Conservation (phyloP, 2,888 invertebrate species). For the Oscheius sp. region DNA sequence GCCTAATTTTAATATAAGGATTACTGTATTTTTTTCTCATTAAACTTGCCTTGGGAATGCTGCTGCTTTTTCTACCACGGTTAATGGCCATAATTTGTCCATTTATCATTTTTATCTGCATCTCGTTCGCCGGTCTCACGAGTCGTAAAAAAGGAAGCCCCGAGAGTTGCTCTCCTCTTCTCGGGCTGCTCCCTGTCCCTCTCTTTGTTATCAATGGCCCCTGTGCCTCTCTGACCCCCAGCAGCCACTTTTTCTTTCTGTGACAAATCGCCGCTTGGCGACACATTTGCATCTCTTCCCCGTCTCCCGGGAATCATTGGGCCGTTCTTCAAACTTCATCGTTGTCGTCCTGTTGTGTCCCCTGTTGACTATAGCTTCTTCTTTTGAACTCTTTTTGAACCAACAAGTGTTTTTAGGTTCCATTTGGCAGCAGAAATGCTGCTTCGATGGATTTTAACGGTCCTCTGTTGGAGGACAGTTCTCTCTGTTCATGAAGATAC, state of each 20-base stretch:
- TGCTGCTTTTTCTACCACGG: no score
- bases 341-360: background rate
- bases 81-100: no score
- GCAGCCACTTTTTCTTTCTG: constrained; percentile 24
- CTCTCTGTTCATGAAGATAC: constrained; percentile 17
- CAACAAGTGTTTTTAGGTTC: background rate
- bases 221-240: background rate
- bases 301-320: constrained; percentile 4
- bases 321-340: constrained; percentile 11
- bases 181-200: background rate
- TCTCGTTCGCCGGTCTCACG: background rate
- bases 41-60: no score
- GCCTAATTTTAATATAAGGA: no score
- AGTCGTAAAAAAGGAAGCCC: no score
- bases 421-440: constrained; percentile 15
- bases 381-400: background rate
- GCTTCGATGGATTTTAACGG: background rate
- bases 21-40: no score
- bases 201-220: background rate
- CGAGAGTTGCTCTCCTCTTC: no score
- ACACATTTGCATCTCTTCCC: constrained; percentile 22
- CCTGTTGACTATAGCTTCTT: background rate
- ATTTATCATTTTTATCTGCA: no score
- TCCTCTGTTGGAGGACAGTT: constrained; percentile 4
- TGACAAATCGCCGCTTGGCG: constrained; percentile 38